phyloP scores from a whole-genome alignment of 2,113 vertebrate genomes.

The Sorex fumeus region DNA sequence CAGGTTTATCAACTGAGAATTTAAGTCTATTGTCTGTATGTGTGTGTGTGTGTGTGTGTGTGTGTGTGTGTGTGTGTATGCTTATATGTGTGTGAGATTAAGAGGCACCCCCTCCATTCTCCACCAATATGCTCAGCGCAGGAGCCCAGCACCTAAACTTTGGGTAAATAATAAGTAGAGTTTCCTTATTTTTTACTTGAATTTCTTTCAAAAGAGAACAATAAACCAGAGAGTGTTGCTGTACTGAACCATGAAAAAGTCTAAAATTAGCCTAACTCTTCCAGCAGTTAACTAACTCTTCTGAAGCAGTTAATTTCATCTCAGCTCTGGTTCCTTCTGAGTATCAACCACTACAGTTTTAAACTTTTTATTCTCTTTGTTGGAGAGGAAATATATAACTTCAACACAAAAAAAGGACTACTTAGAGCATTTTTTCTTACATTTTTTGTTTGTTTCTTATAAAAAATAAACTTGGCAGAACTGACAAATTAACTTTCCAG shows the following conservation, averaged over 20 bases:
- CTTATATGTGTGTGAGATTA: background rate
- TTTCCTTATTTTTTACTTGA: slow-evolving; percentile 21
- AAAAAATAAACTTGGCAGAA: slow-evolving; percentile 71
- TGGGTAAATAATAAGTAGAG: no score
- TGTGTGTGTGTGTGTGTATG: no score
- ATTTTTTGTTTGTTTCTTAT: slow-evolving; percentile 28
- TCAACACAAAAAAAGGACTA: slow-evolving; percentile 60
- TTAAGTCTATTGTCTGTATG: background rate
- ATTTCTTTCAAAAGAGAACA: slow-evolving; percentile 52
- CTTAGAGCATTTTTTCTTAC: slow-evolving; percentile 28
- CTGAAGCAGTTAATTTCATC: slow-evolving; percentile 47
- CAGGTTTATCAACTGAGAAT: slow-evolving; percentile 75
- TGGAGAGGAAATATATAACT: slow-evolving; percentile 50
- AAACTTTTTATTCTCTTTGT: background rate
- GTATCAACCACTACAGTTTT: background rate
- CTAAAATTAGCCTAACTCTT: slow-evolving; percentile 11
- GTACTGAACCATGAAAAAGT: background rate
- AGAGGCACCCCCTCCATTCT: background rate
- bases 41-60: no score
- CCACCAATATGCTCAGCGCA: background rate
- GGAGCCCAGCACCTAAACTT: background rate
- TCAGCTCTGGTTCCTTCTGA: background rate
- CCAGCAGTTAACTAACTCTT: no score
- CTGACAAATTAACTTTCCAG: slow-evolving; percentile 55
- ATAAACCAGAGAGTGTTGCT: slow-evolving; percentile 14